A percentile compares a stretch with the other conserved stretches of the same genome.
Evolutionary conservation across 2,113 vertebrate genomes (phyloP).

Genomic region (Cettia cetti): DNA sequence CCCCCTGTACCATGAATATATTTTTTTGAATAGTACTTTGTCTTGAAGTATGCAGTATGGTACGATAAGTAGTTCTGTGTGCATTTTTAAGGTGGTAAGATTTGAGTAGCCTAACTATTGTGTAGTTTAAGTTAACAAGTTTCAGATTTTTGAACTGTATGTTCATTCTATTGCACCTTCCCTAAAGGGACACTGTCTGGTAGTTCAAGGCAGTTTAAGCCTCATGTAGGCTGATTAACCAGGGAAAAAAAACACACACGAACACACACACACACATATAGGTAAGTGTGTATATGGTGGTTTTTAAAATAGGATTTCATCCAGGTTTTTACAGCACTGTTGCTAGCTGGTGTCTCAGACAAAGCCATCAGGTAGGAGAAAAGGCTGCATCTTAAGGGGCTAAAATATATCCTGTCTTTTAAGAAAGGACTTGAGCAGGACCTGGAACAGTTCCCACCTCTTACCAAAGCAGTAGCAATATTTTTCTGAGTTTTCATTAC

Average conservation of each 20-base stretch:
- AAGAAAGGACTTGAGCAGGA: background rate
- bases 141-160: slow-evolving; percentile 61
- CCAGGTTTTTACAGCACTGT: background rate
- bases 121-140: slow-evolving; percentile 68
- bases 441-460: background rate
- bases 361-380: slow-evolving; percentile 26
- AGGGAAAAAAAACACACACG: background rate
- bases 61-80: slow-evolving; percentile 66
- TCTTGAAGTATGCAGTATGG: slow-evolving; percentile 63
- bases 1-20: slow-evolving; percentile 73
- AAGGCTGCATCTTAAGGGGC: background rate
- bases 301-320: background rate
- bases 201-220: slow-evolving; percentile 59
- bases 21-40: slow-evolving; percentile 69
- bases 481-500: background rate
- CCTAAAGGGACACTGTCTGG: slow-evolving; percentile 63
- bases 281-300: background rate
- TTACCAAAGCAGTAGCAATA: background rate
- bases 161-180: slow-evolving; percentile 67
- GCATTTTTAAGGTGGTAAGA: slow-evolving; percentile 67
- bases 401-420: background rate
- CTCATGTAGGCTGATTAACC: slow-evolving; percentile 42
- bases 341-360: background rate
- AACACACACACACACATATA: background rate
- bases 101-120: slow-evolving; percentile 66